These are phyloP conservation scores for Clanis bilineata DNA, from an alignment of 2,888 invertebrate genomes.

Conservation along the genomic window DNA sequence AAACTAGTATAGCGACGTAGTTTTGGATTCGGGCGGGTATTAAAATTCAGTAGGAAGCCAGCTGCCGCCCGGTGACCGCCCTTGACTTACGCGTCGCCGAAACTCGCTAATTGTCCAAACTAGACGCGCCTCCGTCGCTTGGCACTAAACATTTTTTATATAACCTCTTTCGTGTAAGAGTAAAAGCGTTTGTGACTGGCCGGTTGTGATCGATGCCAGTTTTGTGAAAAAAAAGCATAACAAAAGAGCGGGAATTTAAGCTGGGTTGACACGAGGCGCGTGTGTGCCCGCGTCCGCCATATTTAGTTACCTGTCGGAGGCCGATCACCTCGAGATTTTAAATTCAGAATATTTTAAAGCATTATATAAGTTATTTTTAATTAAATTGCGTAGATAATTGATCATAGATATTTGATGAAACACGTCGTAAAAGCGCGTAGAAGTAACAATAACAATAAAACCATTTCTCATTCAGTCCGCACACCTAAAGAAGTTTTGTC, in stretches of 20 bases:
- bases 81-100: slow-evolving; percentile 59
- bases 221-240: slow-evolving; percentile 33
- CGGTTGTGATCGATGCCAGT: slow-evolving; percentile 22
- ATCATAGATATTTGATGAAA: slow-evolving; percentile 8
- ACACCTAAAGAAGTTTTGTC: neutral
- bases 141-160: slow-evolving; percentile 29
- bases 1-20: slow-evolving; percentile 55
- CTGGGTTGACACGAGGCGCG: slow-evolving; percentile 10
- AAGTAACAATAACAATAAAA: slow-evolving; percentile 6
- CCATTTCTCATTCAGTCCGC: neutral
- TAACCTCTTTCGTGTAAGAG: slow-evolving; percentile 46
- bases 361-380: neutral
- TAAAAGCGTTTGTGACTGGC: slow-evolving; percentile 46
- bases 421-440: neutral
- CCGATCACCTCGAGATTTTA: slow-evolving; percentile 19
- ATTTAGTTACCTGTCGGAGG: slow-evolving; percentile 18
- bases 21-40: slow-evolving; percentile 55
- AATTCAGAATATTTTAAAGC: slow-evolving; percentile 5
- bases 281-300: neutral
- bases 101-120: slow-evolving; percentile 34
- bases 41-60: slow-evolving; percentile 71
- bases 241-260: slow-evolving; percentile 21
- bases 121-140: slow-evolving; percentile 27
- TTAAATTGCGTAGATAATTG: neutral
- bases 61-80: slow-evolving; percentile 63